Percentiles rank a stretch among this genome's conserved stretches.
These are phyloP conservation scores for Caenorhabditis tropicalis DNA, from an alignment of 1,140 invertebrate genomes.

Conservation along the genomic window DNA sequence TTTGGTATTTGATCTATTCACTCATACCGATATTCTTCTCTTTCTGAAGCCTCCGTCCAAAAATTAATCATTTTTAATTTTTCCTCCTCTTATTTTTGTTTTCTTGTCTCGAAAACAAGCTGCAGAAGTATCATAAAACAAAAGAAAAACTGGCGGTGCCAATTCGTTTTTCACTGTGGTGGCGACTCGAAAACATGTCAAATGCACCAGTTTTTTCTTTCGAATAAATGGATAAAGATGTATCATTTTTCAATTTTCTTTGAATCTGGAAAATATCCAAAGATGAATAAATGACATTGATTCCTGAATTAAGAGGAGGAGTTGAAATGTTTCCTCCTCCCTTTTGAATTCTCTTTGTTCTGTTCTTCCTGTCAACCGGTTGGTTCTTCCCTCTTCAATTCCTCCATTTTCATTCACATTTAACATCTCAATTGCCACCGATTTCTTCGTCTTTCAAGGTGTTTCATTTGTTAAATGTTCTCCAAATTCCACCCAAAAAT, in stretches of 20 bases:
- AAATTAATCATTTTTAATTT: not conserved
- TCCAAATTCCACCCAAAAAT: too few species aligned
- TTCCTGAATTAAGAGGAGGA: too few species aligned
- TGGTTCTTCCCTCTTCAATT: not conserved
- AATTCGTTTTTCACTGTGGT: not conserved
- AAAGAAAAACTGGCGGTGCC: not conserved
- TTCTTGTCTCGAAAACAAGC: not conserved
- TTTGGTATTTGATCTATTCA: too few species aligned
- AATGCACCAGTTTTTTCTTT: not conserved
- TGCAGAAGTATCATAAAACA: not conserved
- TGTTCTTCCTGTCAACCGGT: constrained; percentile 29
- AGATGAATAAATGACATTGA: too few species aligned
- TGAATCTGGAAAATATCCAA: too few species aligned
- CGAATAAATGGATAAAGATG: not conserved
- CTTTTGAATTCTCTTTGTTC: not conserved
- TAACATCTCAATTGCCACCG: constrained; percentile 38
- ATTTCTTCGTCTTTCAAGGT: too few species aligned
- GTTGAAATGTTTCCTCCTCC: not conserved
- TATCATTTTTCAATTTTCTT: too few species aligned
- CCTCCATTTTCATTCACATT: not conserved
- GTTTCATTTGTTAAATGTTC: too few species aligned
- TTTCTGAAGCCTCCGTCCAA: not conserved
- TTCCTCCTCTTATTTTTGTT: not conserved
- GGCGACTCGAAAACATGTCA: not conserved
- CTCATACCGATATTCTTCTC: too few species aligned